These are phyloP conservation scores for Caenorhabditis becei DNA, from an alignment of 2,888 invertebrate species.

Conservation along the genomic window DNA sequence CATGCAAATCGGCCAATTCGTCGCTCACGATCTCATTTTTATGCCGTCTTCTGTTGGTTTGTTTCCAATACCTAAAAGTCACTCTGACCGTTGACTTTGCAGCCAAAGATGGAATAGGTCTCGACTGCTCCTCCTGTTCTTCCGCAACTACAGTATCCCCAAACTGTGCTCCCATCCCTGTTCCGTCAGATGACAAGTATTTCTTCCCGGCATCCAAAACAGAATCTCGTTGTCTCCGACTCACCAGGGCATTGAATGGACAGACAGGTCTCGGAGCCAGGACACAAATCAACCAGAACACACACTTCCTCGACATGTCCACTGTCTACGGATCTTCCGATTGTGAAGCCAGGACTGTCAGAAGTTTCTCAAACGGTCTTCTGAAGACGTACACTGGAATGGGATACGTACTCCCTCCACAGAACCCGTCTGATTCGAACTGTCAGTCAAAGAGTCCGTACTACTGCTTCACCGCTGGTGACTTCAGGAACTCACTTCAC, in stretches of 20 bases:
- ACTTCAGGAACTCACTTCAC: slow-evolving; percentile 72
- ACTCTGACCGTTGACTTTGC: no score
- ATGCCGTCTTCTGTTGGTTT: slow-evolving; percentile 86
- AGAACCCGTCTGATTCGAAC: slow-evolving; percentile 50
- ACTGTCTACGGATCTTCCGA: slow-evolving; percentile 92
- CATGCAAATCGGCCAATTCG: slow-evolving; percentile 94
- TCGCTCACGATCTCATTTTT: slow-evolving; percentile 94
- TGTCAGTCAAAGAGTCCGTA: slow-evolving; percentile 63
- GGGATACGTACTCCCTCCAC: slow-evolving; percentile 63
- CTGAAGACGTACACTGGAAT: slow-evolving; percentile 51
- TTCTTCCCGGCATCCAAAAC: slow-evolving; percentile 24
- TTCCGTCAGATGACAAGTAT: slow-evolving; percentile 82
- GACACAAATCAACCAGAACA: slow-evolving; percentile 84
- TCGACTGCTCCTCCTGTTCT: slow-evolving; percentile 86
- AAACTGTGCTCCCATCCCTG: slow-evolving; percentile 93
- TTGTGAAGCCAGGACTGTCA: slow-evolving; percentile 88
- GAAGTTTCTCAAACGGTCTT: slow-evolving; percentile 85
- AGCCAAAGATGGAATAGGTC: slow-evolving; percentile 50
- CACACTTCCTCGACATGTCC: slow-evolving; percentile 88
- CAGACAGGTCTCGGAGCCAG: slow-evolving; percentile 86
- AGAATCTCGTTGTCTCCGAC: slow-evolving; percentile 87
- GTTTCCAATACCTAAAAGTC: no score
- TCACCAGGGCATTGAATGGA: slow-evolving; percentile 93
- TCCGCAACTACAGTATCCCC: slow-evolving; percentile 89
- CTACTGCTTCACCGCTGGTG: slow-evolving; percentile 67